Percentiles rank a stretch among this genome's conserved stretches.
These are phyloP conservation scores for Pionites leucogaster DNA, from an alignment of 2,113 vertebrate genomes.

Conservation along the genomic window DNA sequence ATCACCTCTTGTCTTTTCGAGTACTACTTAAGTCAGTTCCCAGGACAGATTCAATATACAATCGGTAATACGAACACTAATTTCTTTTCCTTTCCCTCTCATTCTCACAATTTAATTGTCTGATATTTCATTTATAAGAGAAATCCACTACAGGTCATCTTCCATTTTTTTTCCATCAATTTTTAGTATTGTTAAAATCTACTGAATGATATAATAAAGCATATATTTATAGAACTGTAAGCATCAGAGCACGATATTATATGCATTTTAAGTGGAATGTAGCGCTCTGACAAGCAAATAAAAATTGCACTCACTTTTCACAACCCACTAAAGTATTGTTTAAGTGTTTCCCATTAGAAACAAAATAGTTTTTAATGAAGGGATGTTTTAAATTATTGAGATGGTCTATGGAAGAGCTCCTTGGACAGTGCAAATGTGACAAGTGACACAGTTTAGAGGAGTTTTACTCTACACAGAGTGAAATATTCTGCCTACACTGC, in stretches of 20 bases:
- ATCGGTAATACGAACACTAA: neutral
- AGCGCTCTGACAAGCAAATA: neutral
- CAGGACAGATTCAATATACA: neutral
- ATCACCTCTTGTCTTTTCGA: neutral
- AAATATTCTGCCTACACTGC: neutral
- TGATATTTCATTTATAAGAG: neutral
- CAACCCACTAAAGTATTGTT: neutral
- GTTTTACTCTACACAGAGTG: neutral
- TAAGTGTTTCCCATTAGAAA: neutral
- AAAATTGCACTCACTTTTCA: neutral
- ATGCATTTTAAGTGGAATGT: neutral
- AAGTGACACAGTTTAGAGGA: neutral
- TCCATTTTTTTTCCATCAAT: neutral
- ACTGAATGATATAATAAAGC: neutral
- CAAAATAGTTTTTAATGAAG: neutral
- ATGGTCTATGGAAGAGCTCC: neutral
- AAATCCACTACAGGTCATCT: neutral
- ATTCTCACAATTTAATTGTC: neutral
- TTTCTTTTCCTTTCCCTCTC: neutral
- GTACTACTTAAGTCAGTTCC: neutral
- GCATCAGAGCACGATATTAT: neutral
- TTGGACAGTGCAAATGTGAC: neutral
- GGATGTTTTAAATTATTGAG: neutral
- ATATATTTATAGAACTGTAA: neutral
- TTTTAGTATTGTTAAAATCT: neutral